A percentile compares a stretch with the other conserved stretches of the same genome.
Conservation (phyloP, 2,888 invertebrate species). For the Drepana falcataria region DNA sequence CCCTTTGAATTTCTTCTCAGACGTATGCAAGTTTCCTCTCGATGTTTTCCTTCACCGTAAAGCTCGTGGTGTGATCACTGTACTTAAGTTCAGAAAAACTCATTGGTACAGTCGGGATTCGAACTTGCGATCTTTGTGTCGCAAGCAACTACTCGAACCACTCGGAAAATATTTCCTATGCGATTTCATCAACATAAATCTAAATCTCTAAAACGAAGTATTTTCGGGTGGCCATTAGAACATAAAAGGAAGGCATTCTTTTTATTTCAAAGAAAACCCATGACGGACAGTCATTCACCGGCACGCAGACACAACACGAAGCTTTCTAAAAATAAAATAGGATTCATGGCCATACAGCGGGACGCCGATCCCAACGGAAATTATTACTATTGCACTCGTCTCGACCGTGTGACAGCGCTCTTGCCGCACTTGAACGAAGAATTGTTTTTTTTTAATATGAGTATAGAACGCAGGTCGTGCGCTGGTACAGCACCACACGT, state of each 20-base stretch:
- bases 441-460: slow-evolving; percentile 23
- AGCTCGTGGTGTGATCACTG: no score
- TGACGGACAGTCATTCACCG: slow-evolving; percentile 44
- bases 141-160: no score
- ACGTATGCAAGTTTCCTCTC: no score
- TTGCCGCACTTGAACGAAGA: not conserved
- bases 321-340: slow-evolving; percentile 53
- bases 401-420: slow-evolving; percentile 1
- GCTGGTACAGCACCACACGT: slow-evolving; percentile 49
- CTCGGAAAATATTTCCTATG: no score
- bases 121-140: no score
- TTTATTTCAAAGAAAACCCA: slow-evolving; percentile 18
- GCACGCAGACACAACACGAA: slow-evolving; percentile 55
- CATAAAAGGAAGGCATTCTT: slow-evolving; percentile 10
- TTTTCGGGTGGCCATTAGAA: not conserved
- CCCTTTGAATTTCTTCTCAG: no score
- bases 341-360: slow-evolving; percentile 43
- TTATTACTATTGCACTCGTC: slow-evolving; percentile 23
- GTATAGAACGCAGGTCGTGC: slow-evolving; percentile 44
- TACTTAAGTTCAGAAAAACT: no score
- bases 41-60: no score
- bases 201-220: no score
- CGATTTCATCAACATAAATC: no score
- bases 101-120: no score
- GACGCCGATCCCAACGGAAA: slow-evolving; percentile 11